A percentile compares a stretch with the other conserved stretches of the same genome.
Evolutionary conservation across 2,888 invertebrate genomes (phyloP).

Genomic region (Mycogona germanica): DNA sequence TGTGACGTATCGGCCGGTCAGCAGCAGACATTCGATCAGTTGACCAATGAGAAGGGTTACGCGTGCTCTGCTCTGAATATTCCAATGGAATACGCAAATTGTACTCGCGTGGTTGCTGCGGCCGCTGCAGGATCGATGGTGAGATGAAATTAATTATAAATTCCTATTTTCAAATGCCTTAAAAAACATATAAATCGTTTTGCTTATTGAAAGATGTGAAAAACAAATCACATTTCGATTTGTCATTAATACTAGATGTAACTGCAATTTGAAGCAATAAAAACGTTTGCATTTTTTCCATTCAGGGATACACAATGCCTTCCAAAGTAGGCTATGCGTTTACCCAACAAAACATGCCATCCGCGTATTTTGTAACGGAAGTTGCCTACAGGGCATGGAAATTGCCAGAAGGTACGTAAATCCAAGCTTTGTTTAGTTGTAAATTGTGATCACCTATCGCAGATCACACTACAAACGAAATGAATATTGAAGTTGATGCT

Average conservation of each 20-base stretch:
- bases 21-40: not conserved
- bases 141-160: not conserved
- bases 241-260: too few relatives aligned
- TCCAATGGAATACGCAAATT: constrained; percentile 4
- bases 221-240: too few relatives aligned
- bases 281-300: not conserved
- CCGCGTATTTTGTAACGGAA: not conserved
- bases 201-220: too few relatives aligned
- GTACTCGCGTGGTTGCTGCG: constrained; percentile 2
- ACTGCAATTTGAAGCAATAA: too few relatives aligned
- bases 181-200: too few relatives aligned
- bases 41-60: not conserved
- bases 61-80: not conserved
- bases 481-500: not conserved
- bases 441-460: too few relatives aligned
- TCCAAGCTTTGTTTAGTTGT: not conserved
- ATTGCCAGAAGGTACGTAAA: not conserved
- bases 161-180: too few relatives aligned
- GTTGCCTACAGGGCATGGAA: not conserved
- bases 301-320: not conserved
- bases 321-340: not conserved
- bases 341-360: not conserved
- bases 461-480: too few relatives aligned
- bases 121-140: constrained; percentile 12
- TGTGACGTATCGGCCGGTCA: constrained; percentile 4